Conservation (phyloP, 2,888 invertebrate genomes). For the Parasteatoda lunata region DNA sequence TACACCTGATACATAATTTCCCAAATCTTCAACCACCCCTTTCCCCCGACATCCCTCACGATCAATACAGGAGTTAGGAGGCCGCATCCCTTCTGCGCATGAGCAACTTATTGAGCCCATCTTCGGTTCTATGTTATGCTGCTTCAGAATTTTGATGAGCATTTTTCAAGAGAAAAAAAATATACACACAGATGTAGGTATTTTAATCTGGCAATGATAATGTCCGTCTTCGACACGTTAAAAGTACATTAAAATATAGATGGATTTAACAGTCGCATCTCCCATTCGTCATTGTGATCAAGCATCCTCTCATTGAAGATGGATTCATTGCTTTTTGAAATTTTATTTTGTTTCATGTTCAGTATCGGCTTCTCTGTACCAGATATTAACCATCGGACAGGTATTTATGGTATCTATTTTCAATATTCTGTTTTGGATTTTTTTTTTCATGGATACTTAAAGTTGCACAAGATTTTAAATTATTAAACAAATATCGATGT, state of each 20-base stretch:
- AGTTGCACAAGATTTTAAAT: too few relatives aligned
- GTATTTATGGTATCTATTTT: slow-evolving; percentile 9
- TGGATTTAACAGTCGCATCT: too few relatives aligned
- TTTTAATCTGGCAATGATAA: not conserved
- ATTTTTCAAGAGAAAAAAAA: not conserved
- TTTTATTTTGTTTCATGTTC: slow-evolving; percentile 7
- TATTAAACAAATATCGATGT: too few relatives aligned
- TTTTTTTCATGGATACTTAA: not conserved
- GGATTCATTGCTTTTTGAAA: slow-evolving; percentile 4
- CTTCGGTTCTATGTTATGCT: not conserved
- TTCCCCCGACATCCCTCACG: not conserved
- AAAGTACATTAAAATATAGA: too few relatives aligned
- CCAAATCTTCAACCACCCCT: not conserved
- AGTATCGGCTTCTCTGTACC: slow-evolving; percentile 37
- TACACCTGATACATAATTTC: not conserved
- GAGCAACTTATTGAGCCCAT: not conserved
- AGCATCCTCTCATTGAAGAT: not conserved
- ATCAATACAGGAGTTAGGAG: slow-evolving; percentile 31
- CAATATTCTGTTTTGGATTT: not conserved
- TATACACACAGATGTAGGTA: not conserved
- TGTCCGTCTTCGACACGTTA: not conserved
- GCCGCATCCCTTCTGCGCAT: slow-evolving; percentile 24
- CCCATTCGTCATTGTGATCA: too few relatives aligned
- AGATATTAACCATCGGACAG: slow-evolving; percentile 58
- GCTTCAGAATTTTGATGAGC: not conserved